Base-by-base conservation (phyloP, 2,888 invertebrate genomes). In the Andrena hattorfiana region DNA sequence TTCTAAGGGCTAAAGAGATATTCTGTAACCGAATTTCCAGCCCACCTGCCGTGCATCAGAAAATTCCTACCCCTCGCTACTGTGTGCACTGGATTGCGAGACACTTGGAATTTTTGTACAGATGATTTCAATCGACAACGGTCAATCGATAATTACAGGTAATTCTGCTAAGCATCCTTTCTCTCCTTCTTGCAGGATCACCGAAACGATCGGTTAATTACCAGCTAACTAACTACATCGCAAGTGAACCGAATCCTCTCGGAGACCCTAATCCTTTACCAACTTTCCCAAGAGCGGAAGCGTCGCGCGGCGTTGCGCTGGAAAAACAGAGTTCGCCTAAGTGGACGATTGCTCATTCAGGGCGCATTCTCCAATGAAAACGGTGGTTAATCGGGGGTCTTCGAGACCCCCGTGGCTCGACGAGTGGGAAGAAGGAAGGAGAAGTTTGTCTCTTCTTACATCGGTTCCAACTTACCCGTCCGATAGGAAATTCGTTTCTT, bases 401-500 rank as follows among this genome's bases (percentile, higher is more conserved):
- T 62, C 28, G 28, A 63, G 60, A 56, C 49, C 54, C 64, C 13
- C 13, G 42, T 42, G 42, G 5, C 42, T 42, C 42, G 4, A 42
- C 42, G 62, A 77, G 51, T 32, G 13, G 56, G 30, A 28, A 26
- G 51, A 67, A 77, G 76, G 71, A 80, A 79, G 81, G 85, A 84
- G 82, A 90, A 90, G 85, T 90, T 88, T 74, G 81, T 83, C 83
- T 81, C 75, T 87, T 84, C 83, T 84, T 87, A 86, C 89, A 80
- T 79, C 82, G 87, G 75, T 82, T 77, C 85, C 68, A 88, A 91
- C 89, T 90, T 90, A 85, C 84, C 85, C 66, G 85, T 60, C 78
- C 77, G 84, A 72, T 79, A 59, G 79, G 81, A 90, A 91, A 92
- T 89, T 91, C 83, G 87, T 86, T 87, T 85, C 87, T 83, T 68